phyloP scores from a whole-genome alignment of 2,113 vertebrate genomes.

The Alaudala cheleensis region DNA sequence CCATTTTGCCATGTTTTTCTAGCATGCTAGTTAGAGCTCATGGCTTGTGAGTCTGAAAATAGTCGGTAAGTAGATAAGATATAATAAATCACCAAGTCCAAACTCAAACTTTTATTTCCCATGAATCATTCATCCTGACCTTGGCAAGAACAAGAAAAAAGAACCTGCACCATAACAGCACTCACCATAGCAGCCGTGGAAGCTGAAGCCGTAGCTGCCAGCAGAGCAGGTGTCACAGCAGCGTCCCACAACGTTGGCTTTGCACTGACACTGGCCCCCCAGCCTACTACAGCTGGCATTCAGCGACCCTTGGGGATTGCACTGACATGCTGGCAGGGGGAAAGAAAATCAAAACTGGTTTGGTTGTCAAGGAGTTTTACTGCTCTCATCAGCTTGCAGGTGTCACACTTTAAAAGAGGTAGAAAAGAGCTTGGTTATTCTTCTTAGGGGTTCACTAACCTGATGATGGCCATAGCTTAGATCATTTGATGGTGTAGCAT shows the following conservation, averaged over 20 bases:
- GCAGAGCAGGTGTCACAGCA: slow-evolving; percentile 83
- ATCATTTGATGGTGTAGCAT: background rate
- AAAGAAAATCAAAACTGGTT: background rate
- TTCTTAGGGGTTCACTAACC: background rate
- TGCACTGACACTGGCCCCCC: slow-evolving; percentile 84
- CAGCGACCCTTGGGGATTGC: slow-evolving; percentile 75
- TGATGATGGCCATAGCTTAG: background rate
- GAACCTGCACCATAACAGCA: background rate
- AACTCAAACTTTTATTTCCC: too few relatives aligned
- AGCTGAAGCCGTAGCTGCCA: slow-evolving; percentile 78
- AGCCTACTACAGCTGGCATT: slow-evolving; percentile 76
- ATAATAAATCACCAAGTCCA: too few relatives aligned
- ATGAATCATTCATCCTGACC: too few relatives aligned
- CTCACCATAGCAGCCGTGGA: slow-evolving; percentile 81
- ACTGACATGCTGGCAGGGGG: slow-evolving; percentile 78
- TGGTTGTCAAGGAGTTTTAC: background rate
- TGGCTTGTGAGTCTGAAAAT: too few relatives aligned
- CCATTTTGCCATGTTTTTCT: too few relatives aligned
- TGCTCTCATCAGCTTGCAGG: background rate
- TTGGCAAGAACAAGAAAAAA: too few relatives aligned
- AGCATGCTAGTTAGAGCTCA: too few relatives aligned
- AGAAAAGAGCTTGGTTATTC: background rate
- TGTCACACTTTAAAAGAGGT: background rate
- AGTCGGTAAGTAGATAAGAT: too few relatives aligned
- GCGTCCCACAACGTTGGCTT: slow-evolving; percentile 77